phyloP scores from a whole-genome alignment of 1,140 invertebrate species.

The Neotoxoptera formosana region DNA sequence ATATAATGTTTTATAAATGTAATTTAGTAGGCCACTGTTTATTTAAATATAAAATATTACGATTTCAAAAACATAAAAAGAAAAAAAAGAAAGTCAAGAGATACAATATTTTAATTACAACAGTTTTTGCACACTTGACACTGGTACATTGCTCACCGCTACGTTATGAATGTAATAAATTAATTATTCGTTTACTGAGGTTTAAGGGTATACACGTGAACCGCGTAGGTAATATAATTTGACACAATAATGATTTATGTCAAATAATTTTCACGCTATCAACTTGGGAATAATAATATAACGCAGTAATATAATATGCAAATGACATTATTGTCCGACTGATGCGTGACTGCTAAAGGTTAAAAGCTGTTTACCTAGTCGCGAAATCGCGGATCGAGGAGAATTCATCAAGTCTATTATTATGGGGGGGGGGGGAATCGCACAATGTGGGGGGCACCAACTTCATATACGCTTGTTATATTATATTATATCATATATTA shows the following conservation, averaged over 20 bases:
- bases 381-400: background rate
- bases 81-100: background rate
- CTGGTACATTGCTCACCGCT: background rate
- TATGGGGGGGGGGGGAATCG: too few species aligned
- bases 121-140: background rate
- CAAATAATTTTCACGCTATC: background rate
- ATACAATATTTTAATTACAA: background rate
- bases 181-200: background rate
- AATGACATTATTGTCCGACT: background rate
- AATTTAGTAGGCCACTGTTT: background rate
- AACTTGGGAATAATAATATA: background rate
- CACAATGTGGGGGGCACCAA: too few species aligned
- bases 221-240: background rate
- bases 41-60: constrained; percentile 13
- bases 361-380: background rate
- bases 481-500: background rate
- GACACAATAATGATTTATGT: background rate
- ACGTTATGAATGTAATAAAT: background rate
- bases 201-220: background rate
- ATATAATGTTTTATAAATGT: background rate
- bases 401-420: background rate
- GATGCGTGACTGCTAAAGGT: background rate
- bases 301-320: background rate
- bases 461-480: too few species aligned
- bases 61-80: background rate